phyloP scores from a whole-genome alignment of 2,113 vertebrate species.

The Nanorana parkeri region DNA sequence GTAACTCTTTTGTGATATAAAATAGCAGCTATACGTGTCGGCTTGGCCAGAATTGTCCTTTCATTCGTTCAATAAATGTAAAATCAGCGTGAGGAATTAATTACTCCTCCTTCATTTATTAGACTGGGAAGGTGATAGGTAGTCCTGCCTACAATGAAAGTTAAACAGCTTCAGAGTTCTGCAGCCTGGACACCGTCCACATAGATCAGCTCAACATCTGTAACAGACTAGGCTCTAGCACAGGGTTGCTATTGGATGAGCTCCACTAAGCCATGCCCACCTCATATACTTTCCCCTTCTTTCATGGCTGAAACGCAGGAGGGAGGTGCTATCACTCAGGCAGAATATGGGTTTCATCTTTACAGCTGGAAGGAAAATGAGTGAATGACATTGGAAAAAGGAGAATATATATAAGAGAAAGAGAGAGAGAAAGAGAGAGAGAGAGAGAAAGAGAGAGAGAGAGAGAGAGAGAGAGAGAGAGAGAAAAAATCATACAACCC shows the following conservation, averaged over 20 bases:
- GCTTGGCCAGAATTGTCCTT: no score
- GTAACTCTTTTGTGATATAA: no score
- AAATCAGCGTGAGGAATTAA: no score
- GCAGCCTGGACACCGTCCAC: not conserved
- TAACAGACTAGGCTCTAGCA: not conserved
- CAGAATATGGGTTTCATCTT: not conserved
- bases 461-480: conserved; percentile 11
- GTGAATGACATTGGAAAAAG: not conserved
- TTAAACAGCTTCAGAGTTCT: not conserved
- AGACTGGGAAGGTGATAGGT: no score
- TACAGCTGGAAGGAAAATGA: not conserved
- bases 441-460: not conserved
- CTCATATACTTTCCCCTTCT: not conserved
- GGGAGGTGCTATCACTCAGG: not conserved
- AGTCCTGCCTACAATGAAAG: not conserved
- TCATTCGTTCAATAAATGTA: no score
- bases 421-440: not conserved
- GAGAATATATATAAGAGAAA: not conserved
- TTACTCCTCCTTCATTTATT: no score
- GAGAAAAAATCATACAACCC: no score
- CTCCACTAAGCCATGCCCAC: not conserved
- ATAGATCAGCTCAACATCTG: not conserved
- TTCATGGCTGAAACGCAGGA: not conserved
- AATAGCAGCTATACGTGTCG: no score
- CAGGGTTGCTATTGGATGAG: not conserved